Conservation (phyloP, 2,888 invertebrate genomes). For the Ormia ochracea region DNA sequence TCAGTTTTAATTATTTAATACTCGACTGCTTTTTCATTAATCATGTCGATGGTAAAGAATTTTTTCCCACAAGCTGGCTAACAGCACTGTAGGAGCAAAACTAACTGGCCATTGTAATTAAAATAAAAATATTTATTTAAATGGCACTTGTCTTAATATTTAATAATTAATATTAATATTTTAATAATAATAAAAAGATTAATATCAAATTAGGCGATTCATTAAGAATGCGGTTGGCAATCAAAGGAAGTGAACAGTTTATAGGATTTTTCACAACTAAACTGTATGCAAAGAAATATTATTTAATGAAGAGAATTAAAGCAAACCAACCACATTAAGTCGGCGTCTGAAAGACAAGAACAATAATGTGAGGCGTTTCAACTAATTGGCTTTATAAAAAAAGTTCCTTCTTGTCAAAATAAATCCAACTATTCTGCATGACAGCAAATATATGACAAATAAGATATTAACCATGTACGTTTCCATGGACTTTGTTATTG, state of each 20-base stretch:
- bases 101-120: conserved; percentile 20
- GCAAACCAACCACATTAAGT: too few relatives aligned
- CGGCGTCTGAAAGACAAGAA: too few relatives aligned
- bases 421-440: too few relatives aligned
- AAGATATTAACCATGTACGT: too few relatives aligned
- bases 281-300: too few relatives aligned
- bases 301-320: too few relatives aligned
- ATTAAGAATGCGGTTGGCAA: not conserved
- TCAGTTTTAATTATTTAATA: not conserved
- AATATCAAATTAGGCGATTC: conserved; percentile 5
- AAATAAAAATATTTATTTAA: conserved; percentile 2
- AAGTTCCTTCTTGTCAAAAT: too few relatives aligned
- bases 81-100: not conserved
- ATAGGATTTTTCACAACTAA: not conserved
- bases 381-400: too few relatives aligned
- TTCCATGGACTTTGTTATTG: too few relatives aligned
- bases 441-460: too few relatives aligned
- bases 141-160: not conserved
- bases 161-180: not conserved
- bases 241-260: not conserved
- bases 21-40: not conserved
- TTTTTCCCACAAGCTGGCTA: conserved; percentile 42
- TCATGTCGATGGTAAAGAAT: conserved; percentile 45
- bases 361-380: too few relatives aligned
- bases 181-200: not conserved